Percentiles rank a stretch among this genome's conserved stretches.
These are phyloP conservation scores for Gasterosteus nipponicus DNA, from an alignment of 2,113 vertebrate species.

Conservation along the genomic window DNA sequence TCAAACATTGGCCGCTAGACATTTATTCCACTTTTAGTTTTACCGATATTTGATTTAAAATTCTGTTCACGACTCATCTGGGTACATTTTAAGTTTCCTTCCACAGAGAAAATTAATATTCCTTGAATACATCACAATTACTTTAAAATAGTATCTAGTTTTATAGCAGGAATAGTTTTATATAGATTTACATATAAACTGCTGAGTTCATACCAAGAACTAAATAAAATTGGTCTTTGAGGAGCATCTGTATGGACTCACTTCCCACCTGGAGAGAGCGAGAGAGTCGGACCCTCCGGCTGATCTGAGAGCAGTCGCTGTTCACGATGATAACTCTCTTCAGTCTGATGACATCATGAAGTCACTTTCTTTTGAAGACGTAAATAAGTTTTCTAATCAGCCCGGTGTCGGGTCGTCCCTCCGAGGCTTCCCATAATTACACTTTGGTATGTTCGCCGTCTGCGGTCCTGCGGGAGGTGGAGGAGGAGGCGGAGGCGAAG, in stretches of 20 bases:
- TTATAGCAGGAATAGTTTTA: neutral
- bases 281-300: neutral
- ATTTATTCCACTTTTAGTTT: no score
- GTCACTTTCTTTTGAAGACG: neutral
- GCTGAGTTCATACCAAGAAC: no score
- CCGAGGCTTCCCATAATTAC: conserved; percentile 10
- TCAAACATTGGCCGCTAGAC: neutral
- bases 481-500: neutral
- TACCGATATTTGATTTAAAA: neutral
- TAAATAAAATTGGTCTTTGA: no score
- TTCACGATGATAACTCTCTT: neutral
- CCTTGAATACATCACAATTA: no score
- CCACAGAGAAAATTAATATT: no score
- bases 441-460: neutral
- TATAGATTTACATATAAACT: neutral
- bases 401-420: neutral
- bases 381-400: conserved; percentile 11
- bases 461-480: neutral
- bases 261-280: neutral
- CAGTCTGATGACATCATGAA: neutral
- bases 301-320: neutral
- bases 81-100: no score
- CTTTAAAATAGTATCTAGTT: neutral
- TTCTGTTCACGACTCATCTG: neutral
- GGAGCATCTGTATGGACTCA: no score